Evolutionary conservation across 2,797 vertebrate species (phyloP), one percentile per base, ranked within the genome.

Genomic region (Ataeniobius toweri): DNA sequence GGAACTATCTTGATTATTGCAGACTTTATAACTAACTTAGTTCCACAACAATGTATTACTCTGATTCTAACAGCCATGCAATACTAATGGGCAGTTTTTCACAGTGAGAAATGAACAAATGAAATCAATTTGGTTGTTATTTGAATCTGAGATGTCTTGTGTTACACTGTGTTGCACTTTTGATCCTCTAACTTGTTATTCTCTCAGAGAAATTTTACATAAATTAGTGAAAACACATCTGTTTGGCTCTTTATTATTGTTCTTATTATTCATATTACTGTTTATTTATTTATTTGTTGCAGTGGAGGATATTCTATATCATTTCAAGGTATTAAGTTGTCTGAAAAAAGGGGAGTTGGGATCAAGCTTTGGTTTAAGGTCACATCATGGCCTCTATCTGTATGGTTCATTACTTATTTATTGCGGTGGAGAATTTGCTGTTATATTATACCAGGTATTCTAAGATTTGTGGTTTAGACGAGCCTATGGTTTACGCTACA

Each of bases 91-190:
- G 69, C 51, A 67, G 31, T 51, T 67, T 76, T 79, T 59, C 36
- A 26, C n/a, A 48, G 22, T 5, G 80, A 75, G 20, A 82, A 83
- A 79, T 82, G 0, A 83, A 81, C 77, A 74, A 48, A 78, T 75
- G 0, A 16, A 39, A 68, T 63, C 70, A 5, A 74, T 85, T 36
- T 85, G 44, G 72, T 61, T 80, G 26, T 82, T 55, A 84, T 85
- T 89, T 89, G 72, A 75, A 83, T 48, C 3, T 41, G 1, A 59
- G 39, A 77, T 65, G 26, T 79, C 83, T 80, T 80, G 41, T 77
- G 50, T 85, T 78, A 77, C 79, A 85, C 20, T 65, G 36, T 36
- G 36, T 36, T 55, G 85, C 88, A 91, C 91, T 91, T 36, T 89
- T 91, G 88, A 90, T 83, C 69, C 41, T 75, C 74, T 56, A 75